A percentile compares a stretch with the other conserved stretches of the same genome.
Conservation (phyloP, 2,797 vertebrate genomes). For the Erpetoichthys calabaricus region DNA sequence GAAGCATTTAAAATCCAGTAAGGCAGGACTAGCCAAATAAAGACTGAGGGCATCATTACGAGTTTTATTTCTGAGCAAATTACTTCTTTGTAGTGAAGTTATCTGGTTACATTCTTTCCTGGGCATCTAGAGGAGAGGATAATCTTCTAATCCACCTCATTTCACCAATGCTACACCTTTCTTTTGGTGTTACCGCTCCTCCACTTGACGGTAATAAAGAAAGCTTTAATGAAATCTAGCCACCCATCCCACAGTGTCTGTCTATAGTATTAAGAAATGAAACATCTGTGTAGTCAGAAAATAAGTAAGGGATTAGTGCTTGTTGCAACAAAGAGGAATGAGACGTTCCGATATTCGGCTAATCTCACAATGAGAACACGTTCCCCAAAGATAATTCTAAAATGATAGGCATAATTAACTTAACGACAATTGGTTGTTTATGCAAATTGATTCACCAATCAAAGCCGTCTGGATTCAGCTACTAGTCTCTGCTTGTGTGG, state of each 20-base stretch:
- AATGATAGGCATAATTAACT: constrained; percentile 5
- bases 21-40: no score
- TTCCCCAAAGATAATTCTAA: background rate
- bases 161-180: constrained; percentile 12
- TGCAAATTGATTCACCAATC: constrained; percentile 2
- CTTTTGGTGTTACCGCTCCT: constrained; percentile 13
- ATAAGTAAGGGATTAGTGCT: constrained; percentile 5
- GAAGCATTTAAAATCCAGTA: no score
- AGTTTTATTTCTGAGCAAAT: no score
- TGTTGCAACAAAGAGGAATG: constrained; percentile 3
- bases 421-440: constrained; percentile 2
- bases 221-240: constrained; percentile 20
- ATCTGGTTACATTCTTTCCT: background rate
- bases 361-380: background rate
- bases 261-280: constrained; percentile 19
- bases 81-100: no score
- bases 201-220: constrained; percentile 15
- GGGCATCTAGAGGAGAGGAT: constrained; percentile 10
- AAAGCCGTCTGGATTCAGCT: constrained; percentile 1
- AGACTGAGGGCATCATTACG: no score
- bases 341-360: constrained; percentile 3
- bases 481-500: constrained; percentile 2
- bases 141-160: constrained; percentile 10
- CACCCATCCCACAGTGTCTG: constrained; percentile 18
- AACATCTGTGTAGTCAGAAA: constrained; percentile 1